Conservation (phyloP, 2,113 vertebrate species). For the Marcusenius ussheri region DNA sequence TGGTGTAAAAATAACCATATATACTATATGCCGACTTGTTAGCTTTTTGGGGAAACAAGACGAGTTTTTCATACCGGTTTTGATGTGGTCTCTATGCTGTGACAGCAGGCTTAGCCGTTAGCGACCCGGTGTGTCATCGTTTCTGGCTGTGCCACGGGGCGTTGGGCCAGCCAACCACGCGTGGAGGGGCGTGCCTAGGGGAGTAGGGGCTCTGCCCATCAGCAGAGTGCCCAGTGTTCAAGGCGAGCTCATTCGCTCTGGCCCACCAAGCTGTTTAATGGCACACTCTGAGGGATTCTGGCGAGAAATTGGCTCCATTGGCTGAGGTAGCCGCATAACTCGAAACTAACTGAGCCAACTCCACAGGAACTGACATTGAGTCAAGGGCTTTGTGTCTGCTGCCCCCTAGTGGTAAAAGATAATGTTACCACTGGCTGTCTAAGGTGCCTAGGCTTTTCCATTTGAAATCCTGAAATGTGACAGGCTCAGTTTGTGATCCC, state of each 20-base stretch:
- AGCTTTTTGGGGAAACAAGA: background rate
- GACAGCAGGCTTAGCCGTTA: slow-evolving; percentile 4
- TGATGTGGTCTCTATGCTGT: background rate
- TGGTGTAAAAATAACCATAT: background rate
- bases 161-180: background rate
- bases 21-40: background rate
- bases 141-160: background rate
- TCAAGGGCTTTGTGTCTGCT: slow-evolving; percentile 38
- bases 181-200: background rate
- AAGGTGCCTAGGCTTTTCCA: background rate
- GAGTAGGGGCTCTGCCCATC: background rate
- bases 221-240: background rate
- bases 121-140: background rate
- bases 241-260: slow-evolving; percentile 1
- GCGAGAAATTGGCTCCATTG: background rate
- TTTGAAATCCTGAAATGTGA: background rate
- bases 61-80: background rate
- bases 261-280: slow-evolving; percentile 10
- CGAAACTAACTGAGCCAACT: background rate
- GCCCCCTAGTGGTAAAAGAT: slow-evolving; percentile 48
- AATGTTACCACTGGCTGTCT: slow-evolving; percentile 30
- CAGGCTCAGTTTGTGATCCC: background rate
- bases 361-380: background rate
- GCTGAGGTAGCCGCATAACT: background rate
- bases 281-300: background rate